Conservation (phyloP, 2,888 invertebrate species). For the Isoperla grammatica region DNA sequence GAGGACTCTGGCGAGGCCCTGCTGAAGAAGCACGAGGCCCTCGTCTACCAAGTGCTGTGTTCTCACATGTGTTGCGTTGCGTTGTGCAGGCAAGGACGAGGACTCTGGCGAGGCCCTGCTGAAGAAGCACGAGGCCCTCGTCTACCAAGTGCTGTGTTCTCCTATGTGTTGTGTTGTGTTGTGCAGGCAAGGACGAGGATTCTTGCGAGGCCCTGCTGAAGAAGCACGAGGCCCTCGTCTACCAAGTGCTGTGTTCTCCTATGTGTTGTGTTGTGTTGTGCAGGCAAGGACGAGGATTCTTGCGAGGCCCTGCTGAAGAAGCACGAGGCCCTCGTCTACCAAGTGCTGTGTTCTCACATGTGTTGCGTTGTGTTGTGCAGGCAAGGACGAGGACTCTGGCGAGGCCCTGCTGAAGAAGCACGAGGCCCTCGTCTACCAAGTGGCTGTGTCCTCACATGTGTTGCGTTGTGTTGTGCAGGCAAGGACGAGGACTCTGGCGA, state of each 20-base stretch:
- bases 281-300: conserved; percentile 89
- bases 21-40: conserved; percentile 96
- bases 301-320: conserved; percentile 96
- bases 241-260: too few relatives aligned
- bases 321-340: conserved; percentile 94
- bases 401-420: conserved; percentile 97
- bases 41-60: too few relatives aligned
- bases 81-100: conserved; percentile 83
- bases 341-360: too few relatives aligned
- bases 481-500: conserved; percentile 99
- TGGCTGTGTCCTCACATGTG: too few relatives aligned
- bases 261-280: too few relatives aligned
- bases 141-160: too few relatives aligned
- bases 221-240: conserved; percentile 96
- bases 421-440: conserved; percentile 93
- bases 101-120: conserved; percentile 95
- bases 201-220: conserved; percentile 94
- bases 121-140: conserved; percentile 97
- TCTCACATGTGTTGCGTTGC: too few relatives aligned
- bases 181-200: conserved; percentile 81
- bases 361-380: too few relatives aligned
- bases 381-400: conserved; percentile 95
- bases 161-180: too few relatives aligned
- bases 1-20: conserved; percentile 97
- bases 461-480: too few relatives aligned